Percentiles rank a stretch among this genome's conserved stretches.
Evolutionary conservation across 1,140 invertebrate species (phyloP).

Genomic region (Asobara japonica): DNA sequence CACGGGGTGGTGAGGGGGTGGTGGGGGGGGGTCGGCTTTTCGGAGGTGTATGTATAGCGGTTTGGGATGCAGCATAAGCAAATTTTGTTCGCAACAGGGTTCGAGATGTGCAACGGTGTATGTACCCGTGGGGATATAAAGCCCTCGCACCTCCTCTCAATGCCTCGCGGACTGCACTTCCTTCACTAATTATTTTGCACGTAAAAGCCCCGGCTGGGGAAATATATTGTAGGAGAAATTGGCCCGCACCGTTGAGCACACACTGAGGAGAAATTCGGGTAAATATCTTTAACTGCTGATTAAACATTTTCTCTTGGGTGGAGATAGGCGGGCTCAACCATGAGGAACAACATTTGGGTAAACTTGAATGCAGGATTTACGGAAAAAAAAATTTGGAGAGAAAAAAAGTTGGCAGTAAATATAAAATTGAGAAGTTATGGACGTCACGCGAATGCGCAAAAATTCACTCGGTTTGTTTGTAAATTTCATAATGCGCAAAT

Average conservation of each 20-base stretch:
- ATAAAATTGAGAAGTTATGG: no score
- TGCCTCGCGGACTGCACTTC: slow-evolving; percentile 22
- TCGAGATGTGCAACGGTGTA: background rate
- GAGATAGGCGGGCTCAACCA: background rate
- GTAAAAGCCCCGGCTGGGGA: slow-evolving; percentile 39
- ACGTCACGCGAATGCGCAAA: no score
- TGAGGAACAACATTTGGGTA: background rate
- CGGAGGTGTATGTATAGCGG: slow-evolving; percentile 28
- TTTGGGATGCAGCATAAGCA: slow-evolving; percentile 32
- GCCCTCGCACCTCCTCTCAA: slow-evolving; percentile 25
- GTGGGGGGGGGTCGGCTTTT: background rate
- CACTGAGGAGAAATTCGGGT: background rate
- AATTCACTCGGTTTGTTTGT: no score
- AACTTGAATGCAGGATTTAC: no score
- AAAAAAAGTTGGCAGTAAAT: no score
- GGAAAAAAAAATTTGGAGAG: background rate
- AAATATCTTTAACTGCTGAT: slow-evolving; percentile 12
- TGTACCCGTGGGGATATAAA: background rate
- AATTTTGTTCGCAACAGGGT: slow-evolving; percentile 39
- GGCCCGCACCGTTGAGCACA: background rate
- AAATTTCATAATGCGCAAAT: no score
- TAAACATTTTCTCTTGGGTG: background rate
- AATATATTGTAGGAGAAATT: slow-evolving; percentile 10
- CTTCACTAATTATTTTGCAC: slow-evolving; percentile 48
- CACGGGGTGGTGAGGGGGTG: background rate